Base-by-base conservation (phyloP, 2,797 vertebrate genomes). In the Tadarida brasiliensis region DNA sequence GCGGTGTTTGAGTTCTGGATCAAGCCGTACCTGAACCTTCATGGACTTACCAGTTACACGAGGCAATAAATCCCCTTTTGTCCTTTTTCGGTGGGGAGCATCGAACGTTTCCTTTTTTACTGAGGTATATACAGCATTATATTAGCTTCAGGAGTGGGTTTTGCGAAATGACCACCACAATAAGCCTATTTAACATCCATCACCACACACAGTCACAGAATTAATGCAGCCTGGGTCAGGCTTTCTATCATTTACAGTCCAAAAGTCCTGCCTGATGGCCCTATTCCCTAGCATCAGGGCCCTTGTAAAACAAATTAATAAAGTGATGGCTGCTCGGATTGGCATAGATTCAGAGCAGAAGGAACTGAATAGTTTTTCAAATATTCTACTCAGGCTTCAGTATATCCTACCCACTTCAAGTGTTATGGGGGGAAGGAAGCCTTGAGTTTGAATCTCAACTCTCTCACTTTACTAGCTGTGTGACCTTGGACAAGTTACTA, bases 401-500 rank as follows among this genome's bases (percentile, higher is more conserved):
- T 24, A 73, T 35, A 44, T 1, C 12, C 12, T 22, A 10, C 10
- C 20, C 35, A 16, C 39, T 49, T 78, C 30, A 51, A 56, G 73
- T 14, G 26, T 30, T 54, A 22, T 1, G 8, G 28, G 47, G 2
- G 6, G 2, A 20, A 10, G 28, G 57, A 49, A 81, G 49, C 61
- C 0, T 11, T 12, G 16, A 54, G n/a, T 61, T 81, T 56, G 54
- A 63, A 63, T 51, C 68, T 54, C n/a, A 33, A 67, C 51, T 56
- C 35, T 65, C 39, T 63, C 51, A 11, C 19, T 20, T 57, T 51
- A 28, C 84, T 61, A 20, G 24, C 76, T 33, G 6, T 68, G 85
- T 91, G 84, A 33, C 51, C 87, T 87, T 65, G 30, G 63, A 51
- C 54, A 39, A 71, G 59, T 51, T 49, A 39, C 68, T 17, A 33